Evolutionary conservation across 2,888 invertebrate genomes (phyloP).

Genomic region (Trachelus stipa): DNA sequence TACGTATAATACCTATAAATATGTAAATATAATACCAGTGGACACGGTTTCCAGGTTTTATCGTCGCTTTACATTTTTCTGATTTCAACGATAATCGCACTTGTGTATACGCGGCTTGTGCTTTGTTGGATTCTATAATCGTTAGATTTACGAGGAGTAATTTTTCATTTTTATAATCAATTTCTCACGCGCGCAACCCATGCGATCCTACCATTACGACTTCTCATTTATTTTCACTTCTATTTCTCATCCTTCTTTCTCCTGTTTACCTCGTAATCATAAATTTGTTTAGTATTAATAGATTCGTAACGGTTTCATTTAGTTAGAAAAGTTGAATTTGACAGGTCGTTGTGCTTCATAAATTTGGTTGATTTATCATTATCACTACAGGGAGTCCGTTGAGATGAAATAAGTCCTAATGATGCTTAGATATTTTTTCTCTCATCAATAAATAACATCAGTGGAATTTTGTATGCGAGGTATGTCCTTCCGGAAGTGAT

Average conservation of each 20-base stretch:
- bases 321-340: constrained; percentile 43
- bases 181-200: not conserved
- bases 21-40: not conserved
- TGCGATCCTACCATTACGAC: not conserved
- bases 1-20: not conserved
- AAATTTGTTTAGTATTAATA: constrained; percentile 18
- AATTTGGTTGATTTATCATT: not conserved
- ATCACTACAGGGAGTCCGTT: not conserved
- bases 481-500: no score
- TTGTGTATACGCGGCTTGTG: not conserved
- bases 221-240: not conserved
- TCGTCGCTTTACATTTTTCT: not conserved
- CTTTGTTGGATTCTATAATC: not conserved
- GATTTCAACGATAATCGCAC: not conserved
- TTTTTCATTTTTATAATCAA: not conserved
- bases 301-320: constrained; percentile 32
- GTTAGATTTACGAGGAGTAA: not conserved
- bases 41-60: not conserved
- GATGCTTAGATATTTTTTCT: no score
- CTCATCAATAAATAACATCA: no score
- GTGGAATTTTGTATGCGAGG: no score
- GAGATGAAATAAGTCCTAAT: no score
- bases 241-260: not conserved
- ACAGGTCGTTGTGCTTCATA: constrained; percentile 22
- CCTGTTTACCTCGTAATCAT: not conserved